Base-by-base conservation (phyloP, 2,888 invertebrate species). In the Nudaria mundana region DNA sequence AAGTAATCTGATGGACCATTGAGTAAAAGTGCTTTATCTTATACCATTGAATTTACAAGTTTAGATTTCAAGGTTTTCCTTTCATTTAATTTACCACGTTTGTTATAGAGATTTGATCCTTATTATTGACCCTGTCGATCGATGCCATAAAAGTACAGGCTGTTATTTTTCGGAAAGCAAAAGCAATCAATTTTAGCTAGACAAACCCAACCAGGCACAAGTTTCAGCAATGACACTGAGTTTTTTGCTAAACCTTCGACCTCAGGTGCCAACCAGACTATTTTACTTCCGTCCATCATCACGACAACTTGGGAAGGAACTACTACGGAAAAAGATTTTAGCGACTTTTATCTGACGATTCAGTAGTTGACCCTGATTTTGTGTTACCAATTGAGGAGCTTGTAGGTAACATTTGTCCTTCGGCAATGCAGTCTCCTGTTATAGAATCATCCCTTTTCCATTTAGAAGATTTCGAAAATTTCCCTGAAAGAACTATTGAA, bases 361-460 rank as follows among this genome's bases (percentile, higher is more conserved):
- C 37, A 37, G 37, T 37, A 31, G 31, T 31, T 30, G 37, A 37
- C 31, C 37, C 30, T 24, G 31, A 31, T 31, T 37, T 37, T 37
- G 25, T 31, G 37, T 31, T 31, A 30, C 37, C 37, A 30, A 37
- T 23, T 31, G 37, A 37, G 30, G 30, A 30, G 25, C 37, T 31
- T 31, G 26, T 43, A 16, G 29, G 25, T 40, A 32, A 23, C 23
- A 32, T 32, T 32, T 23, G 23, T 32, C 22, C 32, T 22, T 13
- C 36, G 30, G 30, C 37, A 14, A 11, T 11, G 28, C 28, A 28
- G 28, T 28, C 12, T 28, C 28, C 28, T 28, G 30, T 14, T 13
- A 4, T 15, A 30, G 5, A 13, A 28, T 26, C 36, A 16, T 16
- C 28, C 16, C 28, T 28, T 26, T 14, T 36, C 11, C 37, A 37